phyloP scores from a whole-genome alignment of 2,113 vertebrate genomes.

The Burhinus bistriatus region DNA sequence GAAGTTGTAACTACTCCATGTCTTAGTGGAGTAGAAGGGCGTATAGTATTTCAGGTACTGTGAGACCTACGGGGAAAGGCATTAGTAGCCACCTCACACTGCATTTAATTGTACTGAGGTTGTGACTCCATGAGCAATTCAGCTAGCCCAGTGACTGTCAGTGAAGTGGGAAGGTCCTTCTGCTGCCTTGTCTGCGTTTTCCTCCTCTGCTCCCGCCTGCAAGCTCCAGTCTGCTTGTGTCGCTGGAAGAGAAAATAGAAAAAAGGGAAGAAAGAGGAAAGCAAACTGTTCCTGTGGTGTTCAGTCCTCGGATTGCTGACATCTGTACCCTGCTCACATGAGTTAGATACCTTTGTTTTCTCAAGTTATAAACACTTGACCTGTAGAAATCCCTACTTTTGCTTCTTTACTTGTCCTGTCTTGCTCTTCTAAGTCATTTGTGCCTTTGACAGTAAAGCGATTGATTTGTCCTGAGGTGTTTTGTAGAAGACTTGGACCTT shows the following conservation, averaged over 20 bases:
- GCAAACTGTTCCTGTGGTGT: background rate
- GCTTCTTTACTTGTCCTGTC: background rate
- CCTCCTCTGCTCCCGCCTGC: background rate
- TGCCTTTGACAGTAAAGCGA: background rate
- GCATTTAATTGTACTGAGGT: background rate
- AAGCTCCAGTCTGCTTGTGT: background rate
- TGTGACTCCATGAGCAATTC: background rate
- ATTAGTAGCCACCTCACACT: background rate
- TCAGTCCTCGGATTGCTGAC: fast-evolving
- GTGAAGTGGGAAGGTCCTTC: background rate
- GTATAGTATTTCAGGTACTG: background rate
- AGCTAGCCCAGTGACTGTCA: background rate
- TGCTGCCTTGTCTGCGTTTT: fast-evolving
- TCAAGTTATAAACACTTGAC: too few species aligned
- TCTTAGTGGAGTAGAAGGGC: background rate
- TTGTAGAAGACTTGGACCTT: background rate
- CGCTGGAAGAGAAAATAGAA: background rate
- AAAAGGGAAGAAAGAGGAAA: background rate
- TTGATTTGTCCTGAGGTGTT: background rate
- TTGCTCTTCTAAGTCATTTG: background rate
- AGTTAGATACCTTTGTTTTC: background rate
- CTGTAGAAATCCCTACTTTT: background rate
- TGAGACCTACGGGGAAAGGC: background rate
- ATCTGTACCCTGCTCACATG: background rate
- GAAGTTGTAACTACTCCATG: background rate